A percentile compares a stretch with the other conserved stretches of the same genome.
Conservation (phyloP, 2,888 invertebrate genomes). For the Idaea aversata region DNA sequence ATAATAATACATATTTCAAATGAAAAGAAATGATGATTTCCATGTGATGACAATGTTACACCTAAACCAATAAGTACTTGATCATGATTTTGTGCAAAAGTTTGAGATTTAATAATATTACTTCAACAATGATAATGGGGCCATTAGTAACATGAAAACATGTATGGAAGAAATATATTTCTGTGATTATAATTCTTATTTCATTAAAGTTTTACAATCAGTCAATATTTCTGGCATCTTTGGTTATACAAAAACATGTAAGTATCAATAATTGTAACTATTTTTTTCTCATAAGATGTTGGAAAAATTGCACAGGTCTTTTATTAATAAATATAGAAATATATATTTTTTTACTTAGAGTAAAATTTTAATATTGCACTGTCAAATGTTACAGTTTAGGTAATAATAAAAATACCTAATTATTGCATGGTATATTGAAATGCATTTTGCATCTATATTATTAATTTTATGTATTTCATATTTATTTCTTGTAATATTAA, state of each 20-base stretch:
- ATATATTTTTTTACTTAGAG: slow-evolving; percentile 71
- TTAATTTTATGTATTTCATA: slow-evolving; percentile 15
- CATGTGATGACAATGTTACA: slow-evolving; percentile 6
- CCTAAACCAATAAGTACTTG: slow-evolving; percentile 20
- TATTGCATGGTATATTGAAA: slow-evolving; percentile 25
- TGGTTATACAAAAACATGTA: slow-evolving; percentile 51
- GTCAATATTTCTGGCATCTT: slow-evolving; percentile 64
- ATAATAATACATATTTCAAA: slow-evolving; percentile 32
- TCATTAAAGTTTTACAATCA: slow-evolving; percentile 49
- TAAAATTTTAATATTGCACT: slow-evolving; percentile 76
- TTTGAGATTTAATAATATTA: slow-evolving; percentile 52
- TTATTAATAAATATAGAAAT: slow-evolving; percentile 44
- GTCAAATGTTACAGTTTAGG: slow-evolving; percentile 40
- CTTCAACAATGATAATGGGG: slow-evolving; percentile 49
- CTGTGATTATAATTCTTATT: slow-evolving; percentile 30
- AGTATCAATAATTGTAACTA: slow-evolving; percentile 38
- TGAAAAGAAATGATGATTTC: background rate
- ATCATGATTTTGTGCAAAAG: slow-evolving; percentile 65
- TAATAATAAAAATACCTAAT: slow-evolving; percentile 22
- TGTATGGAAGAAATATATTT: slow-evolving; percentile 48
- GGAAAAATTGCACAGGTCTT: slow-evolving; percentile 67
- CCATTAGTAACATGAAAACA: slow-evolving; percentile 44
- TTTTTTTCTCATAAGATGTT: slow-evolving; percentile 40
- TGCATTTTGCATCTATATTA: slow-evolving; percentile 11
- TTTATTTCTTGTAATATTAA: slow-evolving; percentile 7